Evolutionary conservation across 2,888 invertebrate genomes (phyloP).

Genomic region (Eilema griseolum): DNA sequence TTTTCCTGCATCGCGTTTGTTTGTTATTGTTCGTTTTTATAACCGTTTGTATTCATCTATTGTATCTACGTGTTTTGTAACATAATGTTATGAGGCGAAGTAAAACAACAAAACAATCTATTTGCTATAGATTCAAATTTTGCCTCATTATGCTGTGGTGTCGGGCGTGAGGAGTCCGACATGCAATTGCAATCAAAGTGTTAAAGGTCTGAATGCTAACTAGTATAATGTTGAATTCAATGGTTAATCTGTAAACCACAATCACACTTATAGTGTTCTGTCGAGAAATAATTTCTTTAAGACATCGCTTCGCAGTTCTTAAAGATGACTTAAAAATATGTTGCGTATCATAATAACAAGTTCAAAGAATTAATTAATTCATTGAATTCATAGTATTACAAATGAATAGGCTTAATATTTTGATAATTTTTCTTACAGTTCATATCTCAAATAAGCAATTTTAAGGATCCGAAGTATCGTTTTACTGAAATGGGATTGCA

Average conservation of each 20-base stretch:
- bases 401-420: background rate
- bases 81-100: background rate
- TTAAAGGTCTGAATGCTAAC: background rate
- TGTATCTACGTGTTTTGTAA: slow-evolving; percentile 10
- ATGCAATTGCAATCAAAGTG: no score
- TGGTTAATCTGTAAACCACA: no score
- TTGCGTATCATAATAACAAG: background rate
- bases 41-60: slow-evolving; percentile 1
- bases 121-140: background rate
- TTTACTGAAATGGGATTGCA: slow-evolving; percentile 6
- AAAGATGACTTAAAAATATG: background rate
- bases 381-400: no score
- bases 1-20: slow-evolving; percentile 45
- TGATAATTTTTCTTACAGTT: no score
- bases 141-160: background rate
- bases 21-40: slow-evolving; percentile 29
- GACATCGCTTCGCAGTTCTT: background rate
- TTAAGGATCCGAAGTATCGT: background rate
- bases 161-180: background rate
- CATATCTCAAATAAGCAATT: background rate
- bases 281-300: no score
- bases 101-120: background rate
- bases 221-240: no score
- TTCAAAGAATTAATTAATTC: no score
- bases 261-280: no score